phyloP scores from a whole-genome alignment of 1,140 invertebrate species.

The Trichonephila clavata region DNA sequence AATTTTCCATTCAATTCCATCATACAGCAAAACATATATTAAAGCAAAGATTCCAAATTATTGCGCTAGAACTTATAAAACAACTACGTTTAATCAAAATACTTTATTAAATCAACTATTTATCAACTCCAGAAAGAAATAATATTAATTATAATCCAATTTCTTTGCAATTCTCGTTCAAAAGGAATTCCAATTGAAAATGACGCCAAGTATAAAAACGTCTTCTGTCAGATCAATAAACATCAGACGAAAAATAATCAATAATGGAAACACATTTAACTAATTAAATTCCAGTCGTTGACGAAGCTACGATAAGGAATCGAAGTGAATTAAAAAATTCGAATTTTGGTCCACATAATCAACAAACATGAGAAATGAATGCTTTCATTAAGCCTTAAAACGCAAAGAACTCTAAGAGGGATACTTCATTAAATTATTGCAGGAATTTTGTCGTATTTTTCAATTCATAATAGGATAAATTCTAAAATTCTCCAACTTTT shows the following conservation, averaged over 20 bases:
- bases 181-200: neutral
- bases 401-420: neutral
- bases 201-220: neutral
- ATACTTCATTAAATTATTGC: constrained; percentile 43
- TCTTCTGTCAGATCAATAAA: constrained; percentile 2
- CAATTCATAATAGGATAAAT: neutral
- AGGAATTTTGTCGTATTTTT: neutral
- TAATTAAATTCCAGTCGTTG: constrained; percentile 42
- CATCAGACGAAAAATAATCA: constrained; percentile 25
- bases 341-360: neutral
- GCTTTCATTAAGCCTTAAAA: constrained; percentile 35
- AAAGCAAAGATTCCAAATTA: too few relatives aligned
- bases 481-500: constrained; percentile 20
- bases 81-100: constrained; percentile 5
- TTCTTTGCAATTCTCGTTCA: neutral
- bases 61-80: neutral
- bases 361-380: constrained; percentile 47
- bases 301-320: neutral
- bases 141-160: constrained; percentile 35
- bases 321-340: neutral
- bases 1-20: too few relatives aligned
- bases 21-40: too few relatives aligned
- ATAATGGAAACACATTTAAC: constrained; percentile 20
- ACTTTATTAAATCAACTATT: neutral
- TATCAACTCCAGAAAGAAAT: neutral